Evolutionary conservation across 2,888 invertebrate genomes (phyloP), one percentile per base, ranked within the genome.

Genomic region (Chorisops tibialis): DNA sequence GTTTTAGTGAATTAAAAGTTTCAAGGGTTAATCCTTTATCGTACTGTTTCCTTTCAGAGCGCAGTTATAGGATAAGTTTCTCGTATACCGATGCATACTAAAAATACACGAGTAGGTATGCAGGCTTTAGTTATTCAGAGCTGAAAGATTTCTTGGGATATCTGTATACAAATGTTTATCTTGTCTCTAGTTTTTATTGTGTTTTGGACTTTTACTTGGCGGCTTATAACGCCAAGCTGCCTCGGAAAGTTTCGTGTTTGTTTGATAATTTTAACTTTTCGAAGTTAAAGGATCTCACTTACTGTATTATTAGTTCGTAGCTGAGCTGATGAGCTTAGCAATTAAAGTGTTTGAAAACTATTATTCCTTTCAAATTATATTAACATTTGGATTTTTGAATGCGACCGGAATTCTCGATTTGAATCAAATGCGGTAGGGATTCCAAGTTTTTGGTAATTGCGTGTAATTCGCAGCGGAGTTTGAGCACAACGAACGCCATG

Each of bases 211-310:
- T 60, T 50, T 50, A 43, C 43, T 60, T 12, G 50, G 38, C 59
- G 48, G 43, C 48, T 21, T 37, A 60, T 41, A 43, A 22, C n/a
- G n/a, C n/a, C n/a, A n/a, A n/a, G n/a, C 49, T 51, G 50, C 51
- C 61, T 61, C 54, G 47, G 52, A 47, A 52, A 61, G 61, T 52
- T 52, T 61, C 35, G 41, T 61, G 61, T 54, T 61, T 61, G 61
- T 54, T 61, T 52, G 52, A 61, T 61, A 54, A 61, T 61, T 61
- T 54, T 47, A 61, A 61, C 47, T 61, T 51, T 38, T 61, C 52
- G 61, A 61, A 61, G 52, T 61, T 45, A 47, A 54, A 45, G 52
- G 45, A 35, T 51, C 52, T 47, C 52, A 38, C 54, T 54, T 52
- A 41, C 61, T 54, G 52, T 61, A 51, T 51, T 47, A 47, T 48